A percentile compares a stretch with the other conserved stretches of the same genome.
Evolutionary conservation across 2,113 vertebrate genomes (phyloP).

Genomic region (Chionomys nivalis): DNA sequence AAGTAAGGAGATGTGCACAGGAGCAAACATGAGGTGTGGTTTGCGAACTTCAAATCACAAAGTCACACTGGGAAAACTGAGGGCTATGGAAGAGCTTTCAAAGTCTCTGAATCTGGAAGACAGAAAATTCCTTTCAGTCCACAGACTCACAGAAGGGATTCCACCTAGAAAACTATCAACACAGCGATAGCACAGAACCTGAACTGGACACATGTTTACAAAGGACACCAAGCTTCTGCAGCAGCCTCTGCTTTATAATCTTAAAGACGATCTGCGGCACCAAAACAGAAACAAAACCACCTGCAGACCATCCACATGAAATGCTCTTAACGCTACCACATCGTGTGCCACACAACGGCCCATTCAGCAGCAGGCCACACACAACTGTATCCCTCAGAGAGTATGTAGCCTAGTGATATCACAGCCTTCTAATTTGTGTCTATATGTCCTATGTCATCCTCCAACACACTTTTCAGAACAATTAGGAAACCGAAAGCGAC

Average conservation of each 20-base stretch:
- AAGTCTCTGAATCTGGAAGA: constrained; percentile 45
- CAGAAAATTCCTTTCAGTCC: constrained; percentile 26
- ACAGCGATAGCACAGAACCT: not conserved
- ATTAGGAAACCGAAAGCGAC: not conserved
- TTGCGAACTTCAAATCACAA: not conserved
- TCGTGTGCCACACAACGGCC: not conserved
- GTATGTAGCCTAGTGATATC: not conserved
- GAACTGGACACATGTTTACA: not conserved
- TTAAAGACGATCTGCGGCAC: not conserved
- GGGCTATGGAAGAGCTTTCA: not conserved
- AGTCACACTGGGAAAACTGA: not conserved
- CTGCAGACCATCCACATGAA: not conserved
- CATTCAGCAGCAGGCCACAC: not conserved
- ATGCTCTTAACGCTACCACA: not conserved
- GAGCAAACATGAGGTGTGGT: not conserved
- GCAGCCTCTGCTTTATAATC: not conserved
- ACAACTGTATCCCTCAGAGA: not conserved
- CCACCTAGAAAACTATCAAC: not conserved
- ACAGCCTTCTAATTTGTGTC: not conserved
- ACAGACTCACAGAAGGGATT: not conserved
- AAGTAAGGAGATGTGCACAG: not conserved
- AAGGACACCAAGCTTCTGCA: not conserved
- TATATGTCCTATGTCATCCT: not conserved
- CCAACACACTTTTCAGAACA: not conserved
- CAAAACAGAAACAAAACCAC: constrained; percentile 20